Evolutionary conservation across 2,888 invertebrate genomes (phyloP), one percentile per base, ranked within the genome.

Genomic region (Eupithecia pulchellata): DNA sequence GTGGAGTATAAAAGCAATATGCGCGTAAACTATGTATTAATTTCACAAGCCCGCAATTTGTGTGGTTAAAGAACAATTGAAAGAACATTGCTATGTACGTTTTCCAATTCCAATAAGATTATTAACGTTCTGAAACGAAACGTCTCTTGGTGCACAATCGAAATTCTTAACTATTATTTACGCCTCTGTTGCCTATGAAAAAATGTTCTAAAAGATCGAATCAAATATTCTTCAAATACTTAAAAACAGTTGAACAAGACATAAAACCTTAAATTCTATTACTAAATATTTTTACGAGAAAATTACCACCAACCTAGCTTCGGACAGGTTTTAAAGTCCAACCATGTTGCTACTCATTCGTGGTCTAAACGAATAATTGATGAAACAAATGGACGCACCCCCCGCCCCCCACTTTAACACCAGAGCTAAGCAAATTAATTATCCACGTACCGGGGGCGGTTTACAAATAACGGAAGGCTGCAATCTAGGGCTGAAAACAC

Each of bases 321-420:
- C 13, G 4, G 52, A 25, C 52, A 52, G 25, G 52, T n/a, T 52
- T 52, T 25, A 25, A 52, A 11, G 52, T 52, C 52, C 57, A 57
- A 17, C 57, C 57, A 20, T 57, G 57, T 57, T 20, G 20, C 39
- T 20, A 47, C 11, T 11, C 52, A 34, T 61, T 61, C 25, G 64
- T 20, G 30, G 52, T 83, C 82, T 86, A 86, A 88, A 86, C 88
- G 88, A 89, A 89, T 89, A 89, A 91, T 90, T 89, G 89, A 89
- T 89, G 88, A 84, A 85, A 86, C 87, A 87, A 90, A 90, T 87
- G 87, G 83, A 81, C 81, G 80, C 72, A 68, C 71, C 69, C 74
- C 69, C 68, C 47, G 61, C 52, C 67, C 57, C 68, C 65, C 66
- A 60, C 70, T 70, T 64, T 68, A 71, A 66, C 68, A 71, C 63